Percentiles rank a stretch among this genome's conserved stretches.
These are phyloP conservation scores for Chionodraco myersi DNA, from an alignment of 2,113 vertebrate species.

Conservation along the genomic window DNA sequence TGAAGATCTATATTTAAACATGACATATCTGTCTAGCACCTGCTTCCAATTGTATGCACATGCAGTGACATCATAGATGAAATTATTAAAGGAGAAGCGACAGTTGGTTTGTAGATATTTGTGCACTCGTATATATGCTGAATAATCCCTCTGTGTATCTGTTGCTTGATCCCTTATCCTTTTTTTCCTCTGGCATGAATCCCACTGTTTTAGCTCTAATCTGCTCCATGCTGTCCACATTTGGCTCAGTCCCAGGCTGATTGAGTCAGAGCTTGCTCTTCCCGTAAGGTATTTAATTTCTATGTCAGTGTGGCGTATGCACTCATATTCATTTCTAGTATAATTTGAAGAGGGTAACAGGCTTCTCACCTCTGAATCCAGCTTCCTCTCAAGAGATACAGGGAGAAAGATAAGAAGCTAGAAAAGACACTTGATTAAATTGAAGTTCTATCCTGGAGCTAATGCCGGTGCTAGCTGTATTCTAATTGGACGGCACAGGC, in stretches of 20 bases:
- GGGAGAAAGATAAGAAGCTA: conserved; percentile 19
- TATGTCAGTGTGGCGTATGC: not conserved
- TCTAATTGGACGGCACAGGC: conserved; percentile 37
- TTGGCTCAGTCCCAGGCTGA: conserved; percentile 38
- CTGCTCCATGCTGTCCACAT: conserved; percentile 71
- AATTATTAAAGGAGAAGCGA: conserved; percentile 70
- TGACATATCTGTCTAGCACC: conserved; percentile 23
- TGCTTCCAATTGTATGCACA: conserved; percentile 45
- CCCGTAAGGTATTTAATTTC: conserved; percentile 32
- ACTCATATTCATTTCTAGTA: not conserved
- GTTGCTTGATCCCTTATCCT: conserved; percentile 66
- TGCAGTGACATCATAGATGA: conserved; percentile 34
- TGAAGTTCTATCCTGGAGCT: conserved; percentile 33
- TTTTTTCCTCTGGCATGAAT: conserved; percentile 60
- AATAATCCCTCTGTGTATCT: conserved; percentile 66
- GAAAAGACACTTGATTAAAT: conserved; percentile 48
- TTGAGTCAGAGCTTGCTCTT: conserved; percentile 38
- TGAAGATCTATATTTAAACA: conserved; percentile 59
- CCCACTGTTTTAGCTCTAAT: conserved; percentile 68
- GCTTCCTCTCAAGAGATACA: conserved; percentile 18
- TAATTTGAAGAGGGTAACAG: conserved; percentile 31
- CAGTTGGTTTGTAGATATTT: conserved; percentile 76
- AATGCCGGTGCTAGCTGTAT: conserved; percentile 13
- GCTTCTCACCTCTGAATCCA: conserved; percentile 16
- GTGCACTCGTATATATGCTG: conserved; percentile 61